A percentile compares a stretch with the other conserved stretches of the same genome.
Conservation (phyloP, 2,888 invertebrate species). For the Odontothrips loti region DNA sequence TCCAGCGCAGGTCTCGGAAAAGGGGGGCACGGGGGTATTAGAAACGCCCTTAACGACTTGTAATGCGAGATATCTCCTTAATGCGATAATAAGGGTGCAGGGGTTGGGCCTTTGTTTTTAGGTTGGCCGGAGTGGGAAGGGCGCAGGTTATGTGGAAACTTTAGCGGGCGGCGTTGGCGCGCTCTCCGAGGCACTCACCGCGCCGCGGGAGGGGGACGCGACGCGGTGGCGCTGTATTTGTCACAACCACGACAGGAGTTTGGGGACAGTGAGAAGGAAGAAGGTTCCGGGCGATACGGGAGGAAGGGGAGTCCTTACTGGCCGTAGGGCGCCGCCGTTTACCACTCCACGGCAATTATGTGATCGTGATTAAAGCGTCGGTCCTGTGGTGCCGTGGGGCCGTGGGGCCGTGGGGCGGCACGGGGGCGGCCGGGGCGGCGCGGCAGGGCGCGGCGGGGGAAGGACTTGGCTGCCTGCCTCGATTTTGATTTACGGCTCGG, state of each 20-base stretch:
- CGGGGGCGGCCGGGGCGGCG: too few species aligned
- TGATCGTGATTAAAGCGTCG: too few species aligned
- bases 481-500: too few species aligned
- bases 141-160: conserved; percentile 6
- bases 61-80: conserved; percentile 20
- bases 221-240: neutral
- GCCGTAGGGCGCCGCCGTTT: too few species aligned
- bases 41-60: conserved; percentile 10
- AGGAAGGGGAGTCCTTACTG: too few species aligned
- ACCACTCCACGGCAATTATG: too few species aligned
- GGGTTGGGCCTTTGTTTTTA: neutral
- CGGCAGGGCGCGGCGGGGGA: neutral
- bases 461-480: neutral
- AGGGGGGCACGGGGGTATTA: neutral
- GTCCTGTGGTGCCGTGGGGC: too few species aligned
- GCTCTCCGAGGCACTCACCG: neutral
- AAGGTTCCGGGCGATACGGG: too few species aligned
- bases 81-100: neutral
- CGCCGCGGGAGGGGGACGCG: too few species aligned
- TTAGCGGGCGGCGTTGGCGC: neutral
- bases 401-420: too few species aligned
- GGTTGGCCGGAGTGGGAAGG: neutral
- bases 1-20: neutral
- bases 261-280: too few species aligned
- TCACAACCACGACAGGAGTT: too few species aligned